Base-by-base conservation (phyloP, 2,888 invertebrate genomes). In the Anticlea derivata region DNA sequence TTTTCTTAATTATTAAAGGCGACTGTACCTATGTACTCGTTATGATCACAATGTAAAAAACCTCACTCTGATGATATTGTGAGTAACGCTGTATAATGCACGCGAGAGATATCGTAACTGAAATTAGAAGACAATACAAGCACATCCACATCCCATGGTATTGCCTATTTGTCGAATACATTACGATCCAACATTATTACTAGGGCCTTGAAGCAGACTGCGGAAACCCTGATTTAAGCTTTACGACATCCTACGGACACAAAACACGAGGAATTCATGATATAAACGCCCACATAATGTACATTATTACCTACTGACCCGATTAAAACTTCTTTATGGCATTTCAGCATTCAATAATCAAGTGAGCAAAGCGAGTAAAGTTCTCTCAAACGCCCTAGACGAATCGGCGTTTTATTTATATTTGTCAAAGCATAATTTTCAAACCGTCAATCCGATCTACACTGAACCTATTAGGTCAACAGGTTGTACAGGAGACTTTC, bases 141-240 rank as follows among this genome's bases (percentile, higher is more conserved):
- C 17, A 8, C 22, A 34, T 40, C 6, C 24, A 34, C 23, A 49
- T 12, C 44, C 29, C 8, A 10, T 12, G 10, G 6, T 24, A 45
- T 35, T 13, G 31, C 29, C 37, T 43, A 53, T 8, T 45, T 30
- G 37, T 31, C 39, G 30, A 40, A 30, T 22, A 43, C 41, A 53
- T 50, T 52, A 52, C 29, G 39, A 45, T 33, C n/a, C 34, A 49
- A 46, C 43, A 53, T 57, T 61, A 61, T 40, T 38, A 44, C 47
- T 31, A 35, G 13, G 8, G 33, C 71, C 72, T 73, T 72, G 70
- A 62, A 55, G 51, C 44, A 46, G 47, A 56, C 57, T 44, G 50
- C 48, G 47, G 54, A 65, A 64, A 64, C 70, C 67, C 70, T 69
- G 66, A 64, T 65, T 67, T 59, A 61, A 59, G 66, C 68, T 74